A percentile compares a stretch with the other conserved stretches of the same genome.
Conservation (phyloP, 2,797 vertebrate genomes). For the Eulemur albifrons region DNA sequence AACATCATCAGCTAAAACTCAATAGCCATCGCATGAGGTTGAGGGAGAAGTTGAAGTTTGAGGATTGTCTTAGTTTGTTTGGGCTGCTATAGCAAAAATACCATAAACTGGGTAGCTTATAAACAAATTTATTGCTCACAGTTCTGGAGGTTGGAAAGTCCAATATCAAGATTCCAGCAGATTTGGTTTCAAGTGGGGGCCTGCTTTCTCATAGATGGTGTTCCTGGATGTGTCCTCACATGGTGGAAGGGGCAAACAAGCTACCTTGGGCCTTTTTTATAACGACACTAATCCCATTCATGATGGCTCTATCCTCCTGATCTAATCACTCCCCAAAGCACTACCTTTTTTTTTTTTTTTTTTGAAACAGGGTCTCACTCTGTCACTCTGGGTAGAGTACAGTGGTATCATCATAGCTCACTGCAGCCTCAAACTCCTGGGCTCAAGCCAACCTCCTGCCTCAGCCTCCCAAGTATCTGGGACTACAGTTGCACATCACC, state of each 20-base stretch:
- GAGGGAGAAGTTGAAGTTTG: background rate
- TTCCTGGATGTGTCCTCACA: background rate
- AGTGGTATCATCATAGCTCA: too few species aligned
- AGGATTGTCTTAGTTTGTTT: background rate
- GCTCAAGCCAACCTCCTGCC: too few species aligned
- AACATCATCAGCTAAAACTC: constrained; percentile 9
- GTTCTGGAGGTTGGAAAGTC: background rate
- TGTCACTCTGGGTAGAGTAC: too few species aligned
- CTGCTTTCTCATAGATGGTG: background rate
- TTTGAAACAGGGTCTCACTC: too few species aligned
- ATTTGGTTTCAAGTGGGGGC: too few species aligned
- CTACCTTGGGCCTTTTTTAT: background rate
- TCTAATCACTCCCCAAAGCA: background rate
- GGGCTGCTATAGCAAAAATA: background rate
- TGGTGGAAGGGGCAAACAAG: background rate
- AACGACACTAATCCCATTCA: background rate
- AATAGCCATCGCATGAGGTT: background rate
- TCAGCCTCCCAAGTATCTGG: too few species aligned
- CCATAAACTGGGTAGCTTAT: background rate
- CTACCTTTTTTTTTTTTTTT: background rate
- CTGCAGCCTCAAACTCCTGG: too few species aligned
- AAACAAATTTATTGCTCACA: background rate
- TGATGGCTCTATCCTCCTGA: background rate
- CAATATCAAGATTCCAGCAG: background rate
- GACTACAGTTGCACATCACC: too few species aligned